Base-by-base conservation (phyloP, 2,113 vertebrate species). In the Castor canadensis region DNA sequence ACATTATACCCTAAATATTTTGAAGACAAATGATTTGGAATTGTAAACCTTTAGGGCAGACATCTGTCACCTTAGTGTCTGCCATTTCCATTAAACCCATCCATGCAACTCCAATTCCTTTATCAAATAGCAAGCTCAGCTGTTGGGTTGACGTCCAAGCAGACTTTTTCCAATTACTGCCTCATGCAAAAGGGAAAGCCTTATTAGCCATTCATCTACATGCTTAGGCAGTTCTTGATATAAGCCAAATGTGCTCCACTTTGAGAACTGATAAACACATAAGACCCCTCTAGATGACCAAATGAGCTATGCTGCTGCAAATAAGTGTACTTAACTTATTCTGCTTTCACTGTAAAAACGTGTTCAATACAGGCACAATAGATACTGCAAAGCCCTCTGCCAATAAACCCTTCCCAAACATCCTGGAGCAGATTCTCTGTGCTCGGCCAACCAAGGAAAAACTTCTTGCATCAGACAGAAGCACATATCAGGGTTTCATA, bases 391-490 rank as follows among this genome's bases (percentile, higher is more conserved):
- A 84, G 89, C 28, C 5, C 4, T 97, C 80, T 6, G 79, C 5
- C 32, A 93, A 81, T 0, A 2, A 9, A 93, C 80, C 92, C 93
- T 96, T 89, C 90, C 95, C 89, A 49, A 95, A 60, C 77, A 52
- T 85, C 97, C 96, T 16, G 8, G 93, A 96, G 75, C 80, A 0
- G 35, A 32, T 84, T 94, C 35, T 97, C 62, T 92, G 35, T 22
- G 49, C 79, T 97, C 98, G 94, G 96, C 38, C 43, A 97, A 95
- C 45, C 81, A 95, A 54, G 96, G 88, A 95, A 90, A 97, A 92
- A 97, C 91, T 76, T 38, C 79, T 95, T 97, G 45, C 58, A 92
- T 64, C 66, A 92, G 92, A 97, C 67, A 98, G 76, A 92, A 97
- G 40, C 69, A 97, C 98, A 38, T 9, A 92, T 49, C 96, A 93